These are phyloP conservation scores for Tupaia chinensis DNA, from an alignment of 2,113 vertebrate genomes.

Conservation along the genomic window DNA sequence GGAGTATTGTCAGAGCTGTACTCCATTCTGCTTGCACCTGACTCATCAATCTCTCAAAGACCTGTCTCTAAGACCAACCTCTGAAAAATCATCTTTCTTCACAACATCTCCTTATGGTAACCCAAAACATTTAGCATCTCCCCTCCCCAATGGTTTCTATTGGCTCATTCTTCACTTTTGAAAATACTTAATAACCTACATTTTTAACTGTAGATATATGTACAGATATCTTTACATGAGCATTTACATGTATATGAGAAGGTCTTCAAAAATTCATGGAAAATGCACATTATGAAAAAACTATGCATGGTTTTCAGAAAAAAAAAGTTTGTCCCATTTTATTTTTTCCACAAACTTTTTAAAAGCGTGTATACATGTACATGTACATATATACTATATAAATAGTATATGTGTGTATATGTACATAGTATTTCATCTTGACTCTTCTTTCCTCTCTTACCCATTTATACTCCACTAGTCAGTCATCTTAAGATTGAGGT, in stretches of 20 bases:
- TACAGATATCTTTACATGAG: neutral
- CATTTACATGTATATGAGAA: neutral
- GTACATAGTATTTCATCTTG: neutral
- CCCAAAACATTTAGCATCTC: neutral
- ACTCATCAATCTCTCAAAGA: neutral
- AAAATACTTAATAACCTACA: slow-evolving; percentile 41
- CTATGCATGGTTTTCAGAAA: no score
- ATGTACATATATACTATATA: neutral
- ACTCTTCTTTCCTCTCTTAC: neutral
- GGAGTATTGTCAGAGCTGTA: neutral
- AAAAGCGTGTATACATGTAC: neutral
- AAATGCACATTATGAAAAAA: no score
- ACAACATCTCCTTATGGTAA: neutral
- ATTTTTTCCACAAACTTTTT: no score
- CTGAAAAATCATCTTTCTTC: neutral
- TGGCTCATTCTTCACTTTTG: neutral
- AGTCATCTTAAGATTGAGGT: neutral
- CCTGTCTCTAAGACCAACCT: neutral
- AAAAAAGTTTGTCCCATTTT: no score
- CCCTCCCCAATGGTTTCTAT: slow-evolving; percentile 9
- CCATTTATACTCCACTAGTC: neutral
- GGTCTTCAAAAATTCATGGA: no score
- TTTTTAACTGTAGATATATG: neutral
- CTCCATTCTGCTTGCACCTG: neutral
- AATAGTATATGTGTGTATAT: neutral